A percentile compares a stretch with the other conserved stretches of the same genome.
Conservation (phyloP, 1,140 invertebrate species). For the Radopholus similis region DNA sequence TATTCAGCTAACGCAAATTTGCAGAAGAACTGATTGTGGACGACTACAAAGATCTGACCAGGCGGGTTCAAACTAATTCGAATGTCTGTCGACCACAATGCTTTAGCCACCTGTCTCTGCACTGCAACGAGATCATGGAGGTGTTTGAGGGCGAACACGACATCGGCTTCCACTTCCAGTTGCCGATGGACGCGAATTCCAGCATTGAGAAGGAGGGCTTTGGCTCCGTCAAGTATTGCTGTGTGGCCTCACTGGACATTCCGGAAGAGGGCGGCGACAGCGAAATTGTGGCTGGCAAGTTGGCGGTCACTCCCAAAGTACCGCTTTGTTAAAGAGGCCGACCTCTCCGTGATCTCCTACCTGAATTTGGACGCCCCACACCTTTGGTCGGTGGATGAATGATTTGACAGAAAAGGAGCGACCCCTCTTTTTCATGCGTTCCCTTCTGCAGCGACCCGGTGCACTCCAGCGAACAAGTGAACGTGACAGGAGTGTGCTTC, state of each 20-base stretch:
- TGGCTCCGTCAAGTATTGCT: conserved; percentile 39
- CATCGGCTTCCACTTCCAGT: conserved; percentile 40
- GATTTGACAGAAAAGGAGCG: background rate
- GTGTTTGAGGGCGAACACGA: conserved; percentile 40
- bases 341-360: conserved; percentile 41
- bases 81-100: background rate
- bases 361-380: conserved; percentile 49
- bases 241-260: conserved; percentile 38
- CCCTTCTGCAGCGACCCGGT: conserved; percentile 4
- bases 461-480: conserved; percentile 24
- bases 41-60: conserved; percentile 50
- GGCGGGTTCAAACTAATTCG: background rate
- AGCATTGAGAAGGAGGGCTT: conserved; percentile 42
- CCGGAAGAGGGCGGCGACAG: conserved; percentile 50
- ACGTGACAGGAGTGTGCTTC: conserved; percentile 23
- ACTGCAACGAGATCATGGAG: conserved; percentile 44
- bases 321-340: conserved; percentile 30
- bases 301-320: background rate
- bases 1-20: no score
- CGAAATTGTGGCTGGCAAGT: conserved; percentile 49
- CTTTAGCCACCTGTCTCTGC: conserved; percentile 37
- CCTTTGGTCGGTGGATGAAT: conserved; percentile 13
- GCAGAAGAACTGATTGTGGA: conserved; percentile 45
- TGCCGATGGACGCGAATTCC: conserved; percentile 49
- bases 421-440: background rate